Evolutionary conservation across 2,113 vertebrate genomes (phyloP).

Genomic region (Oreamnos americanus): DNA sequence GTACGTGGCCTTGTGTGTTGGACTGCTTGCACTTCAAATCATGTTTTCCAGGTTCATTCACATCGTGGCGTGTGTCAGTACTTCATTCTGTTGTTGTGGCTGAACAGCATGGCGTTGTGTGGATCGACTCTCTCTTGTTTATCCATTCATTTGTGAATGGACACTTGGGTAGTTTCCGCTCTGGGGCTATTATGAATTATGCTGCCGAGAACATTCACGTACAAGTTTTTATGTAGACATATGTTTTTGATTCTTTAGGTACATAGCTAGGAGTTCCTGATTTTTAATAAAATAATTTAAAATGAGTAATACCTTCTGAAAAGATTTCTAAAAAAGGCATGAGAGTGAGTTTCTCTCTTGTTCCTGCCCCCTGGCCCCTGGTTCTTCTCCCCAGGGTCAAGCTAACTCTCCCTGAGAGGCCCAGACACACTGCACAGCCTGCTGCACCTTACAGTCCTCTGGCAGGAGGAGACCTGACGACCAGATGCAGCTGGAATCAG

Average conservation of each 20-base stretch:
- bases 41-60: not conserved
- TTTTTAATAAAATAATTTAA: not conserved
- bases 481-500: not conserved
- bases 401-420: not conserved
- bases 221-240: not conserved
- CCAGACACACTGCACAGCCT: no score
- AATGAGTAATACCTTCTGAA: not conserved
- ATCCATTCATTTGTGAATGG: not conserved
- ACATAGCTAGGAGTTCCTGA: not conserved
- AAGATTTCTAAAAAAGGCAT: not conserved
- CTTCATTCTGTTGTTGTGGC: not conserved
- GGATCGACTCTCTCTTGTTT: not conserved
- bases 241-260: not conserved
- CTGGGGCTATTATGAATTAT: not conserved
- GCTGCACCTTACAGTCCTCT: no score
- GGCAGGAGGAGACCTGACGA: not conserved
- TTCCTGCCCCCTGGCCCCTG: not conserved
- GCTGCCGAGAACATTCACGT: accelerated
- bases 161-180: not conserved
- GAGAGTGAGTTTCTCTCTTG: not conserved
- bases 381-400: not conserved
- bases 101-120: accelerated
- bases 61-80: accelerated
- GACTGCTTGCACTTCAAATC: not conserved
- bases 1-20: accelerated